phyloP scores from a whole-genome alignment of 2,797 vertebrate species.

The Acanthopagrus latus region DNA sequence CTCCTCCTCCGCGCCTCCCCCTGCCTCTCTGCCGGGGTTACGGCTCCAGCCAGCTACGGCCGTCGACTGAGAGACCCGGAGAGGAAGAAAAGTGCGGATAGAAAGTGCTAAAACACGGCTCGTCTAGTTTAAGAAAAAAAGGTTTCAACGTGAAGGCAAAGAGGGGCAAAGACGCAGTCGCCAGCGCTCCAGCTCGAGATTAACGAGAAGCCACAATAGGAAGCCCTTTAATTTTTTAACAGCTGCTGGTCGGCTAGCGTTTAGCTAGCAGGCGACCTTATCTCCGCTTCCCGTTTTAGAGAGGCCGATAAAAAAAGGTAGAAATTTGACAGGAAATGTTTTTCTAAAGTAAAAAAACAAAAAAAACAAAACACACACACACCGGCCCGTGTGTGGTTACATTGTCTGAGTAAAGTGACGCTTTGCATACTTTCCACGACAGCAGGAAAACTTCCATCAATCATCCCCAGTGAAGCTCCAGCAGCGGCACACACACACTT shows the following conservation, averaged over 20 bases:
- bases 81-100: conserved; percentile 44
- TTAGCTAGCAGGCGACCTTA: conserved; percentile 52
- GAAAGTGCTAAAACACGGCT: conserved; percentile 25
- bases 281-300: conserved; percentile 45
- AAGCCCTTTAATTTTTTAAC: conserved; percentile 88
- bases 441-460: conserved; percentile 79
- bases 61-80: conserved; percentile 40
- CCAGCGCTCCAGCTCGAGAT: background rate
- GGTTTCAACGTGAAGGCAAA: background rate
- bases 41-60: conserved; percentile 50
- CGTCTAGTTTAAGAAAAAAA: background rate
- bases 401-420: conserved; percentile 21
- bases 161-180: conserved; percentile 10
- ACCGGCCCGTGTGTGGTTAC: background rate
- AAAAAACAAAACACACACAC: no score
- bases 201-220: conserved; percentile 54
- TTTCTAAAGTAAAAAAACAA: background rate
- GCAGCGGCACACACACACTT: conserved; percentile 44
- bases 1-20: conserved; percentile 53
- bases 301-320: background rate
- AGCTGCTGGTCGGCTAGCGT: conserved; percentile 72
- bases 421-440: conserved; percentile 71
- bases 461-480: conserved; percentile 63
- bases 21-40: conserved; percentile 46
- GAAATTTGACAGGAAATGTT: background rate